These are phyloP conservation scores for Ceuthmochares aereus DNA, from an alignment of 2,113 vertebrate genomes.

Conservation along the genomic window DNA sequence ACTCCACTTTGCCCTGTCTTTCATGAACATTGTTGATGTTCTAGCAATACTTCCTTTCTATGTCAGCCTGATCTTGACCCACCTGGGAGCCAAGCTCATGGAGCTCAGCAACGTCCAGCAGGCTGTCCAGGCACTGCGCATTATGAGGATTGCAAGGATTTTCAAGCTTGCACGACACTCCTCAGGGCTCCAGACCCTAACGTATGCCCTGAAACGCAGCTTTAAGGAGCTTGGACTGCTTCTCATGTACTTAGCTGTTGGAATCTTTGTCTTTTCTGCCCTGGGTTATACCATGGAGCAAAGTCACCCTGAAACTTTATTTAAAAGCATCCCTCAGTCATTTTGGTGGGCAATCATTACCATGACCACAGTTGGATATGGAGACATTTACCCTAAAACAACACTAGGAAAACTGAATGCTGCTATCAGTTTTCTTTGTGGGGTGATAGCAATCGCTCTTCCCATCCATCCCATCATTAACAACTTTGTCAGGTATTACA, in stretches of 20 bases:
- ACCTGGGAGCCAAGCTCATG: slow-evolving; percentile 90
- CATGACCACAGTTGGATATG: slow-evolving; percentile 97
- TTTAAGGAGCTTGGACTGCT: slow-evolving; percentile 95
- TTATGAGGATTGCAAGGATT: slow-evolving; percentile 93
- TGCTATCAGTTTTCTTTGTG: slow-evolving; percentile 95
- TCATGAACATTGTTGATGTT: slow-evolving; percentile 96
- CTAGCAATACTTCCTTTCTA: slow-evolving; percentile 95
- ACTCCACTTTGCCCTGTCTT: slow-evolving; percentile 87
- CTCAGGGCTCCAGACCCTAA: slow-evolving; percentile 92
- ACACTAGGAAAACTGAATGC: slow-evolving; percentile 95
- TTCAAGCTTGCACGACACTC: slow-evolving; percentile 97
- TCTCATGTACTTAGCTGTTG: slow-evolving; percentile 96
- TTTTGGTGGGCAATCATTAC: slow-evolving; percentile 99
- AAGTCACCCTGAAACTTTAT: slow-evolving; percentile 94
- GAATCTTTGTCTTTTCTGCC: slow-evolving; percentile 97
- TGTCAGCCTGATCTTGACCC: slow-evolving; percentile 89
- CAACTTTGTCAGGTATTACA: slow-evolving; percentile 96
- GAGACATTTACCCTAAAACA: slow-evolving; percentile 97
- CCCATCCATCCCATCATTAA: slow-evolving; percentile 99
- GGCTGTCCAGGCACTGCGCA: slow-evolving; percentile 92
- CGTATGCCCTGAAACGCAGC: slow-evolving; percentile 93
- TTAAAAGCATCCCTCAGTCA: slow-evolving; percentile 96
- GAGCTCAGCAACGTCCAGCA: slow-evolving; percentile 94
- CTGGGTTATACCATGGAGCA: slow-evolving; percentile 97
- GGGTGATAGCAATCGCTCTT: slow-evolving; percentile 94